phyloP scores from a whole-genome alignment of 2,888 invertebrate genomes.

The Caenorhabditis uteleia region DNA sequence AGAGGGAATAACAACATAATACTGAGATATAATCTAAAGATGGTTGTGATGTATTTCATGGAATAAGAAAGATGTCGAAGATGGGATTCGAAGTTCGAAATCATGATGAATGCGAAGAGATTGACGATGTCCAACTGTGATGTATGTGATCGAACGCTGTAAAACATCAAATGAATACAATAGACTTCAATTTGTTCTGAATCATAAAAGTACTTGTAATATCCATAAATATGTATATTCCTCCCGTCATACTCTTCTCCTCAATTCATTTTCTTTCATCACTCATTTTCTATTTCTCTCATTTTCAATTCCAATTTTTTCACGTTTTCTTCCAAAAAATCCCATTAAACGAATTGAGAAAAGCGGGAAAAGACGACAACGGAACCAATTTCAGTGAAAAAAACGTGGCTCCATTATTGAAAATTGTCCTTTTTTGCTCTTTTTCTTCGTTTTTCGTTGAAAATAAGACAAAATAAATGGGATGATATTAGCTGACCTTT shows the following conservation, averaged over 20 bases:
- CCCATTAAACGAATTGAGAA: too few relatives aligned
- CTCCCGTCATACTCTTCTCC: too few relatives aligned
- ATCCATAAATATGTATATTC: too few relatives aligned
- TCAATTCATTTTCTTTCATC: too few relatives aligned
- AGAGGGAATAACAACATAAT: neutral
- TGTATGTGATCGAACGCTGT: constrained; percentile 71
- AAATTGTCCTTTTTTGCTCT: constrained; percentile 14
- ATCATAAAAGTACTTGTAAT: constrained; percentile 1
- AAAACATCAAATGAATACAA: constrained; percentile 4
- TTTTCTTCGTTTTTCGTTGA: neutral
- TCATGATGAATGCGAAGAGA: constrained; percentile 73
- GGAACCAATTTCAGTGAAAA: constrained; percentile 31
- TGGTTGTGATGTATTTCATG: constrained; percentile 23
- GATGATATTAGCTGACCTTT: constrained; percentile 16
- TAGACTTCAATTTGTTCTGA: constrained; percentile 7
- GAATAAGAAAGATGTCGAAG: constrained; percentile 20
- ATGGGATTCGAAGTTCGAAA: constrained; percentile 67
- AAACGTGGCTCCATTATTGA: constrained; percentile 36
- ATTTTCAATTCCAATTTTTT: too few relatives aligned
- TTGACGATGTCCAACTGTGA: constrained; percentile 74
- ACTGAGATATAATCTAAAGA: constrained; percentile 4
- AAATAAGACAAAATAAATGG: constrained; percentile 7
- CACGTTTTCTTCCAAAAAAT: too few relatives aligned
- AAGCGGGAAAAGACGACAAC: too few relatives aligned
- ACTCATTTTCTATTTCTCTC: too few relatives aligned